Evolutionary conservation across 2,113 vertebrate genomes (phyloP).

Genomic region (Poecilia latipinna): DNA sequence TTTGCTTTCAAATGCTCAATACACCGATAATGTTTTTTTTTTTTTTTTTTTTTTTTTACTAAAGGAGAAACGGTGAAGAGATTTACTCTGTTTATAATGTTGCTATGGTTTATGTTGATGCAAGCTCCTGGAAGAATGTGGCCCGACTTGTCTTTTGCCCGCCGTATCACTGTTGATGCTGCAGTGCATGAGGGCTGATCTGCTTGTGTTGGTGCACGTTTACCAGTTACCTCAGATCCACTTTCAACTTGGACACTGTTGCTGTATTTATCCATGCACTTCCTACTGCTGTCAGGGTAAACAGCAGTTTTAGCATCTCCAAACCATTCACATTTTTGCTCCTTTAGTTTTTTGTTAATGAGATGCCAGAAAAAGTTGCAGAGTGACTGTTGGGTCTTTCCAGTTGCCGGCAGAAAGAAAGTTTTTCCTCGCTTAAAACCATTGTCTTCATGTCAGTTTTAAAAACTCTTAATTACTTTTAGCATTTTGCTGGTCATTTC

Average conservation of each 20-base stretch:
- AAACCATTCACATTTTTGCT: background rate
- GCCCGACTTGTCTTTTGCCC: conserved; percentile 58
- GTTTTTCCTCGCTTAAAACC: too few species aligned
- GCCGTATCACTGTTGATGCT: conserved; percentile 45
- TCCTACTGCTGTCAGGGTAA: background rate
- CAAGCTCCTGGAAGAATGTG: conserved; percentile 60
- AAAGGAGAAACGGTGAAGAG: background rate
- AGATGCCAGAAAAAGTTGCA: too few species aligned
- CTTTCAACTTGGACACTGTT: conserved; percentile 18
- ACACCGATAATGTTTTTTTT: background rate
- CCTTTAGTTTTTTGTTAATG: background rate
- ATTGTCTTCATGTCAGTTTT: too few species aligned
- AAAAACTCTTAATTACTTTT: too few species aligned
- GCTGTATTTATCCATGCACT: background rate
- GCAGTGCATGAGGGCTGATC: conserved; percentile 48
- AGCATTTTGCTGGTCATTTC: too few species aligned
- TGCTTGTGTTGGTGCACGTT: conserved; percentile 34
- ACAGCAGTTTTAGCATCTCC: background rate
- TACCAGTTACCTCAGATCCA: conserved; percentile 13
- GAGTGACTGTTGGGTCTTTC: background rate
- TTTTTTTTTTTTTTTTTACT: background rate
- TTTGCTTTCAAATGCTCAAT: background rate
- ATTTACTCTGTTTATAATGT: conserved; percentile 61
- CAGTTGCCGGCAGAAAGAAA: background rate
- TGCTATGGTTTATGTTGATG: conserved; percentile 58